Evolutionary conservation across 2,888 invertebrate species (phyloP).

Genomic region (Calephelis perditalis): DNA sequence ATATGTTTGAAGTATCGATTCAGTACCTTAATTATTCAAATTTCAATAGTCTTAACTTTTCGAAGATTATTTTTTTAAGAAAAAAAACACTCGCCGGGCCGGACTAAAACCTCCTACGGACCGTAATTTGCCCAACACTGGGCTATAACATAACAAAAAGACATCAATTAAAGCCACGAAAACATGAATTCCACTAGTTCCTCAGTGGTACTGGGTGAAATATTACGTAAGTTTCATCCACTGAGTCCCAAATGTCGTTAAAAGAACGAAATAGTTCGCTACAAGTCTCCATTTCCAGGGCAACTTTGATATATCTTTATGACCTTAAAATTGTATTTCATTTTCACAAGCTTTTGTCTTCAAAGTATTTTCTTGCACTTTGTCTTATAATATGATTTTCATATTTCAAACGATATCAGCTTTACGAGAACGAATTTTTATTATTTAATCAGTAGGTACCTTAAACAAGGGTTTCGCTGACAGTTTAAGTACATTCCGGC

Average conservation of each 20-base stretch:
- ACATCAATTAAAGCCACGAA: conserved; percentile 15
- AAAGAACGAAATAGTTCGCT: conserved; percentile 21
- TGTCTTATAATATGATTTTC: neutral
- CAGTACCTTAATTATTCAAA: too few species aligned
- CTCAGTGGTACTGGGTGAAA: conserved; percentile 23
- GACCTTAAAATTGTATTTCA: conserved; percentile 16
- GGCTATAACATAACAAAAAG: too few species aligned
- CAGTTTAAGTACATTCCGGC: too few species aligned
- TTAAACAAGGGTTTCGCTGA: too few species aligned
- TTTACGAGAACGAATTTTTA: too few species aligned
- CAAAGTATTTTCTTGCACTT: conserved; percentile 8
- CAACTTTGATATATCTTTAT: conserved; percentile 18
- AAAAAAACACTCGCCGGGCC: too few species aligned
- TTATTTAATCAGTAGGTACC: too few species aligned
- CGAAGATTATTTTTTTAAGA: too few species aligned
- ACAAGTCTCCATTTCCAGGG: conserved; percentile 14
- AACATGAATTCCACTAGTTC: conserved; percentile 17
- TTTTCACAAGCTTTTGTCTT: conserved; percentile 12
- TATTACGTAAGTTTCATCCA: conserved; percentile 23
- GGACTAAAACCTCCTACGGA: too few species aligned
- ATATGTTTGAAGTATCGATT: too few species aligned
- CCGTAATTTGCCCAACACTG: too few species aligned
- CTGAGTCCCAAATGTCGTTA: conserved; percentile 26
- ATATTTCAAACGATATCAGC: neutral
- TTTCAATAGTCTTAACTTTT: too few species aligned